These are phyloP conservation scores for Zingel zingel DNA, from an alignment of 2,113 vertebrate genomes.

Conservation along the genomic window DNA sequence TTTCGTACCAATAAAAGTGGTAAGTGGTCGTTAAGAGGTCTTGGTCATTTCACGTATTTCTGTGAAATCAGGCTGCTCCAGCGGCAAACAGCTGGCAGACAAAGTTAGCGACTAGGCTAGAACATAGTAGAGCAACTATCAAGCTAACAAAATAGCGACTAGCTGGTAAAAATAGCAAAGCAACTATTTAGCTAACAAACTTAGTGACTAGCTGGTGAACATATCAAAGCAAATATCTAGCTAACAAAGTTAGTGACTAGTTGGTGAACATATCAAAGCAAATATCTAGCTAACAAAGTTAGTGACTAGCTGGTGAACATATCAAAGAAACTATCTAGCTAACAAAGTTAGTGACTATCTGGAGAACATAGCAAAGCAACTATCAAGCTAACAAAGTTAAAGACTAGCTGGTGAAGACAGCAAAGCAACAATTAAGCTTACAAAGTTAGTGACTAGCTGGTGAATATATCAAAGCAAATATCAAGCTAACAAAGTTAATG, in stretches of 20 bases:
- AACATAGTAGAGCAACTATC: neutral
- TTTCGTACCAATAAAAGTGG: too few species aligned
- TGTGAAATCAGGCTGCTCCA: too few species aligned
- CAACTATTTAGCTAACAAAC: neutral
- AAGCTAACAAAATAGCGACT: neutral
- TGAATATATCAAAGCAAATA: neutral
- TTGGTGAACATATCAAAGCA: neutral
- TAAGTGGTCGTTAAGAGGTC: too few species aligned
- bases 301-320: neutral
- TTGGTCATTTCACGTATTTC: too few species aligned
- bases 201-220: neutral
- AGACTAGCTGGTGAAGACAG: neutral
- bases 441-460: neutral
- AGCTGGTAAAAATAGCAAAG: neutral
- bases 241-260: neutral
- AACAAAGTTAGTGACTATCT: neutral
- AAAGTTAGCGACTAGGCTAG: neutral
- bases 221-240: too few species aligned
- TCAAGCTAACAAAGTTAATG: too few species aligned
- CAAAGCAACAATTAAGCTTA: too few species aligned
- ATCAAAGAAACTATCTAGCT: too few species aligned
- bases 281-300: neutral
- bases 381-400: neutral
- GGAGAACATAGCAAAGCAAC: neutral
- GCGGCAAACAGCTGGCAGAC: neutral